Base-by-base conservation (phyloP, 2,888 invertebrate species). In the Pteria penguin region DNA sequence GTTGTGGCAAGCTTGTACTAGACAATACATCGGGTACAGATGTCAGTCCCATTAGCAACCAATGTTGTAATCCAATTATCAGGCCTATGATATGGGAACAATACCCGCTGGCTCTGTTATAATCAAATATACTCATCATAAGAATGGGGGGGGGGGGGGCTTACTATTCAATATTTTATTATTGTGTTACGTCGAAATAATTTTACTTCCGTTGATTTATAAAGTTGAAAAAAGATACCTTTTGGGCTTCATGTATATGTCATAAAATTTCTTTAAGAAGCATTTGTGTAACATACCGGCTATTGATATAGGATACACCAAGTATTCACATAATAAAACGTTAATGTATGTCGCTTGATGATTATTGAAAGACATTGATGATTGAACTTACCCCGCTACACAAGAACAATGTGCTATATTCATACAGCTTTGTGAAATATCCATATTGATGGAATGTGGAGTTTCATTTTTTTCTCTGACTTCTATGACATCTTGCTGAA, bases 1-100 rank as follows among this genome's bases (percentile, higher is more conserved):
- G n/a, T 36, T 69, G 69, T 26, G 69, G 69, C 8, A 69, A 27
- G n/a, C 26, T 54, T 18, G 67, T 67, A 58, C 58, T 32, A n/a
- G 68, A 57, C n/a, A 58, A 33, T 58, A 55, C 36, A 26, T 26
- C 29, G 27, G 69, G 58, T n/a, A 60, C 36, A 18, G 27, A 54
- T 33, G 45, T 69, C 4, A 60, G 36, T 36, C 69, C 69, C 58
- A 36, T 60, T 4, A 69, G 24, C 22, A 55, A 24, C 69, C 69
- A 69, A 11, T 36, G 45, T 36, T 36, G 8, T 36, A 36, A 14
- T 14, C 45, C 45, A 11, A 36, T 36, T 36, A 36, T 36, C 45
- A 36, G 45, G 14, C 45, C 45, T 11, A 36, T 14, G 45, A 36
- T 36, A 36, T 36, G 45, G 45, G 45, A 36, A 36, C 45, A 36